Conservation (phyloP, 2,888 invertebrate species). For the Notodonta ziczac region DNA sequence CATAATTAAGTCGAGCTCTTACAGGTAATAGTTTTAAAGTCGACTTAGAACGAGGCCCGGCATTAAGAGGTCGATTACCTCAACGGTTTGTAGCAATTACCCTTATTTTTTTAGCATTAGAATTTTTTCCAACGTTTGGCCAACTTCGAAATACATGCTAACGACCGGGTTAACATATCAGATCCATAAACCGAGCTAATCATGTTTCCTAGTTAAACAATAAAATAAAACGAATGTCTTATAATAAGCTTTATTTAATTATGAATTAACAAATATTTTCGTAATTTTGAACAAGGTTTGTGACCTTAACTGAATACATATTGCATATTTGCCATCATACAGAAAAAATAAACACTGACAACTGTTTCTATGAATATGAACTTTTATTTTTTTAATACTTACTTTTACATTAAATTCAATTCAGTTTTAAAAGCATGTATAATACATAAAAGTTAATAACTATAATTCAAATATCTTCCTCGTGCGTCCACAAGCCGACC, state of each 20-base stretch:
- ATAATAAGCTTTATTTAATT: slow-evolving; percentile 85
- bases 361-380: slow-evolving; percentile 82
- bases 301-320: slow-evolving; percentile 84
- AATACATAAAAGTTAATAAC: slow-evolving; percentile 77
- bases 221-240: slow-evolving; percentile 79
- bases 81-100: too few relatives aligned
- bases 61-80: too few relatives aligned
- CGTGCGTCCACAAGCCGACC: slow-evolving; percentile 74
- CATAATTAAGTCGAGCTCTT: too few relatives aligned
- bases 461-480: slow-evolving; percentile 72
- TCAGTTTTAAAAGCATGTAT: slow-evolving; percentile 82
- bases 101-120: too few relatives aligned
- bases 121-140: too few relatives aligned
- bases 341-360: slow-evolving; percentile 82
- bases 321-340: slow-evolving; percentile 75
- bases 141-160: too few relatives aligned
- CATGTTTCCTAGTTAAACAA: neutral
- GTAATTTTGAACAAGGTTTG: slow-evolving; percentile 83
- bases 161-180: too few relatives aligned
- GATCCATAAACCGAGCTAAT: too few relatives aligned
- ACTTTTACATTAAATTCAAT: slow-evolving; percentile 80
- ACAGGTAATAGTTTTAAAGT: too few relatives aligned
- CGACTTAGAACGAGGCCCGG: too few relatives aligned
- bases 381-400: slow-evolving; percentile 77
- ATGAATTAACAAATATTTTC: slow-evolving; percentile 85